Evolutionary conservation across 2,113 vertebrate species (phyloP), one percentile per base, ranked within the genome.

Genomic region (Podarcis raffonei): DNA sequence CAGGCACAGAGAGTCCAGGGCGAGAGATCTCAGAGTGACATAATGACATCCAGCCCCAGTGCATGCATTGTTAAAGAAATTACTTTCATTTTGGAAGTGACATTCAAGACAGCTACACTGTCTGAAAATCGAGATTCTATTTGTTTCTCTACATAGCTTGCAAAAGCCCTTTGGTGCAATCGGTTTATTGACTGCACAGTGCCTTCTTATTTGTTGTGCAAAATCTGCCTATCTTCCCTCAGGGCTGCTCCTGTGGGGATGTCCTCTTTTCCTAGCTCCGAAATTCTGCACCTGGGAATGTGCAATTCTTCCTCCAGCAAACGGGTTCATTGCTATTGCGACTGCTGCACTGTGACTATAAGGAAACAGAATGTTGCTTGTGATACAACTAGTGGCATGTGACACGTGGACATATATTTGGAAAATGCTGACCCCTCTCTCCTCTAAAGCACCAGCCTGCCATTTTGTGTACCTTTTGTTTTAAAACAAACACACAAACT

Each of bases 81-180:
- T 6, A 6, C 25, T 76, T 66, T 57, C 71, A 68, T 81, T 89
- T 83, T 27, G 1, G 5, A 76, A 81, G 42, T 66, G 53, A n/a
- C 59, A 86, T 62, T 79, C 77, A 65, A 53, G 35, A 90, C 57
- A 12, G 77, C 62, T 81, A 42, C 0, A 0, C 13, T 6, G 59
- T 76, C 53, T 71, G 27, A 84, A 90, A 89, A 90, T 81, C 35
- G 30, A 65, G 37, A 89, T 81, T 12, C 71, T 37, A 11, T 22
- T 0, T 42, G 71, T 68, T n/a, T 71, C n/a, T 18, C 30, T 65
- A 12, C 22, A 20, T 0, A 87, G 76, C 72, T 30, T 83, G 0
- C 87, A 42, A 57, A 81, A 62, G 78, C 25, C 78, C 77, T 77
- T 76, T 83, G 37, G 77, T n/a, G 20, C 71, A 68, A 53, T 35